Base-by-base conservation (phyloP, 1,140 invertebrate genomes). In the Oreohelix idahoensis region DNA sequence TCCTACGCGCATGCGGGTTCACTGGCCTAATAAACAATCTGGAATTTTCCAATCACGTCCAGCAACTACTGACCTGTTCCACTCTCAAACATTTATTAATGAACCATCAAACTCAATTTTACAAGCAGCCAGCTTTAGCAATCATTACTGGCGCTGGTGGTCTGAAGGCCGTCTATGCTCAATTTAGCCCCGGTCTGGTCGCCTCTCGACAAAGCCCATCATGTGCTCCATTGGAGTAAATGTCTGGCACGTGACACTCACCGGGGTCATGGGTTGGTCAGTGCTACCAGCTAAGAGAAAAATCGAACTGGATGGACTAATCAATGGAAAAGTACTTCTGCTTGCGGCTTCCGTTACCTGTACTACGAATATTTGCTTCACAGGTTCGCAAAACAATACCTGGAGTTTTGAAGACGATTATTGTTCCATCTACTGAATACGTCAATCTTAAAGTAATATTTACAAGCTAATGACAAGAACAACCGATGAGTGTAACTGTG, bases 211-310 rank as follows among this genome's bases (percentile, higher is more conserved):
- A 74, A n/a, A 35, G 71, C 71, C 42, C 71, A 45, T 74, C 71
- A 74, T 1, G 71, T 38, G 35, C 35, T 35, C 71, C 39, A 23
- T 42, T n/a, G 36, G 36, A 29, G 71, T 39, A 38, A 74, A 42
- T 45, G 35, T 45, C 71, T 38, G 15, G 71, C 71, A 45, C 71
- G 42, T 45, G 71, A 42, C 71, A 74, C 71, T 42, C 38, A 38
- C 26, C 20, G 26, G 71, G 71, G 71, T 74, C 71, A 74, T 35
- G 4, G 10, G 0, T 10, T 4, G 71, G 71, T 70, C 69, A 70
- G 23, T 26, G 26, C 26, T 58, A 58, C 17, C 26, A 58, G 20
- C 17, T 58, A 58, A 58, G 51, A 58, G 8, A 20, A 58, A 58
- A 58, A 58, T 58, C 51, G 51, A 58, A 11, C 10, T 23, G 4